Evolutionary conservation across 2,888 invertebrate genomes (phyloP).

Genomic region (Erebia palarica): DNA sequence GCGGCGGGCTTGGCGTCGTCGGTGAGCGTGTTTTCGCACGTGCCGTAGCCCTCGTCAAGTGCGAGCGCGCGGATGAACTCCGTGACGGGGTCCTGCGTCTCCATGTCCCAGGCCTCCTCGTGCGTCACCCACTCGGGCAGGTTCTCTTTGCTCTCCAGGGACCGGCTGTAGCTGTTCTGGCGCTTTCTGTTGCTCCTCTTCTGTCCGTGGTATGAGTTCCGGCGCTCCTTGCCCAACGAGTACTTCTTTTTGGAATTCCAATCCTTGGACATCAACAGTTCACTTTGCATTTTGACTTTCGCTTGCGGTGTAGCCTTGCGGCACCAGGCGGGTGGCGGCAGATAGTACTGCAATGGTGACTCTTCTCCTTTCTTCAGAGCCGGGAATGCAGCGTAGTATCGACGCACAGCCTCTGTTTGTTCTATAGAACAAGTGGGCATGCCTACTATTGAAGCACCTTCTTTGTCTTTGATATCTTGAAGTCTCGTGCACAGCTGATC

Average conservation of each 20-base stretch:
- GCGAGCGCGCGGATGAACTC: conserved; percentile 76
- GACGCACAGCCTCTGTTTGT: conserved; percentile 86
- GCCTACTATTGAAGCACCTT: conserved; percentile 70
- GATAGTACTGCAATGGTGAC: conserved; percentile 70
- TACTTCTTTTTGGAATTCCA: conserved; percentile 67
- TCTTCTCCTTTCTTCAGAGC: conserved; percentile 82
- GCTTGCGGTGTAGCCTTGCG: conserved; percentile 57
- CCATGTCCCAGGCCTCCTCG: conserved; percentile 79
- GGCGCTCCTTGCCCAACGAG: conserved; percentile 68
- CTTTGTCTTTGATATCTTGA: conserved; percentile 84
- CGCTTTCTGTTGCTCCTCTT: conserved; percentile 67
- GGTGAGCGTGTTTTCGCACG: conserved; percentile 75
- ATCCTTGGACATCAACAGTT: conserved; percentile 63
- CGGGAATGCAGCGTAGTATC: conserved; percentile 91
- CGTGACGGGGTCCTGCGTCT: conserved; percentile 73
- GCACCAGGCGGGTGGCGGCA: conserved; percentile 77
- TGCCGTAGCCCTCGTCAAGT: conserved; percentile 78
- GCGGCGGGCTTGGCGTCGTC: conserved; percentile 63
- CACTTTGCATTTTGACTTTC: conserved; percentile 72
- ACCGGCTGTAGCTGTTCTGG: conserved; percentile 70
- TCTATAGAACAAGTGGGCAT: conserved; percentile 78
- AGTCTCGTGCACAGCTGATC: conserved; percentile 91
- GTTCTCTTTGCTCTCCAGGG: conserved; percentile 72
- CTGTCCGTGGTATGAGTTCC: conserved; percentile 71
- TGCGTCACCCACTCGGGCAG: conserved; percentile 82